Evolutionary conservation across 2,888 invertebrate species (phyloP), one percentile per base, ranked within the genome.

Genomic region (Lycia hirtaria): DNA sequence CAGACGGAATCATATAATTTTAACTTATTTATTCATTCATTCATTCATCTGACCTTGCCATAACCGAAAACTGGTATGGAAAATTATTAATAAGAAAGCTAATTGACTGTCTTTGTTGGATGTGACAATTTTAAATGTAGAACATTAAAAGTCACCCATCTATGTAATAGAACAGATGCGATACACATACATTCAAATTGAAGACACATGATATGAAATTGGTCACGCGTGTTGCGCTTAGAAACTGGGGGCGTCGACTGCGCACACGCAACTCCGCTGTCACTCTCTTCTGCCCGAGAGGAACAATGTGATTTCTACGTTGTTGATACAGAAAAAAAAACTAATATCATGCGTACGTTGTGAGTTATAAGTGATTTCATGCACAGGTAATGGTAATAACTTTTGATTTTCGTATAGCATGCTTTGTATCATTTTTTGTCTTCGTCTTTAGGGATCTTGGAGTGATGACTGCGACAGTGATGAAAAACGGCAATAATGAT

Each of bases 221-320:
- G 83, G 85, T 86, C 88, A 87, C 87, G 88, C 87, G 80, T 73
- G 76, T 64, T 80, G 81, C 72, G 70, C 79, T 67, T 83, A 83
- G 86, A 85, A 86, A 81, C 80, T 64, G 76, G 78, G 88, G 86
- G 85, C 87, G 83, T 82, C 86, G 85, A 82, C 84, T 82, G 80
- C 64, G 64, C 62, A 57, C 87, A 86, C 87, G 87, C 87, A 73
- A 81, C 70, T 41, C 49, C 55, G 73, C 75, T 81, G 81, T 85
- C 85, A 79, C 87, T 87, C 86, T 87, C 84, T 76, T 78, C 78
- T 76, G 73, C 69, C 67, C 68, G 81, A 85, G 83, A 87, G 78
- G 80, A 84, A 87, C 85, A 85, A 83, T 86, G 83, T 81, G 81
- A 83, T 86, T 87, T 85, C 84, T 80, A 80, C 59, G 57, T 37